Percentiles rank a stretch among this genome's conserved stretches.
Conservation (phyloP, 2,888 invertebrate species). For the Meiosimyza decipiens region DNA sequence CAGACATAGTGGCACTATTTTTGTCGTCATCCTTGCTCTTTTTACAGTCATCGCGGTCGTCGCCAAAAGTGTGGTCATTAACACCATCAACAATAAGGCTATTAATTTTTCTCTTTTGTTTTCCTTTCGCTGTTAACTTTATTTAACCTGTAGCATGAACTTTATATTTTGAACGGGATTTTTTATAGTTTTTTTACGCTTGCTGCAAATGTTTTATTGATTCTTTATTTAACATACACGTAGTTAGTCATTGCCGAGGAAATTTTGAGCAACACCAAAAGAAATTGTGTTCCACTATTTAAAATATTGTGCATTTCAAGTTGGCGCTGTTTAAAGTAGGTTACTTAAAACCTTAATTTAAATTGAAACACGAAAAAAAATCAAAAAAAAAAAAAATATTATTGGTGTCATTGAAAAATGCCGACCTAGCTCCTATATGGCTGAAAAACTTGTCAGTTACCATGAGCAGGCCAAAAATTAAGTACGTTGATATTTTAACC, state of each 20-base stretch:
- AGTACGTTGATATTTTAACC: no score
- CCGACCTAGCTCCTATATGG: no score
- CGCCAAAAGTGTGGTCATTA: slow-evolving; percentile 38
- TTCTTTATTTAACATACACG: neutral
- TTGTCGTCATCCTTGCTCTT: slow-evolving; percentile 38
- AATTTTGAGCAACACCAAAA: neutral
- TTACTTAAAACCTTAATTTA: neutral
- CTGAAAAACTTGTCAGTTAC: neutral
- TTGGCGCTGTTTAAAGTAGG: neutral
- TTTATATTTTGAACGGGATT: no score
- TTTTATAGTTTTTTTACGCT: no score
- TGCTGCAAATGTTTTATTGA: neutral
- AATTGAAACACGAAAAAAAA: neutral
- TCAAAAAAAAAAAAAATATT: neutral
- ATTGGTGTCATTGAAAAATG: neutral
- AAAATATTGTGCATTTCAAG: neutral
- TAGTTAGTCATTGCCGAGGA: neutral
- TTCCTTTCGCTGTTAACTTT: neutral
- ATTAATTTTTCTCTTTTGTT: slow-evolving; percentile 14
- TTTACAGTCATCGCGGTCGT: neutral
- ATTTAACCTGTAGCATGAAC: no score
- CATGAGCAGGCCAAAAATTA: no score
- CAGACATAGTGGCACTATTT: slow-evolving; percentile 50
- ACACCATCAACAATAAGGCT: slow-evolving; percentile 35
- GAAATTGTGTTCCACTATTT: neutral